Base-by-base conservation (phyloP, 2,113 vertebrate genomes). In the Archocentrus centrarchus region DNA sequence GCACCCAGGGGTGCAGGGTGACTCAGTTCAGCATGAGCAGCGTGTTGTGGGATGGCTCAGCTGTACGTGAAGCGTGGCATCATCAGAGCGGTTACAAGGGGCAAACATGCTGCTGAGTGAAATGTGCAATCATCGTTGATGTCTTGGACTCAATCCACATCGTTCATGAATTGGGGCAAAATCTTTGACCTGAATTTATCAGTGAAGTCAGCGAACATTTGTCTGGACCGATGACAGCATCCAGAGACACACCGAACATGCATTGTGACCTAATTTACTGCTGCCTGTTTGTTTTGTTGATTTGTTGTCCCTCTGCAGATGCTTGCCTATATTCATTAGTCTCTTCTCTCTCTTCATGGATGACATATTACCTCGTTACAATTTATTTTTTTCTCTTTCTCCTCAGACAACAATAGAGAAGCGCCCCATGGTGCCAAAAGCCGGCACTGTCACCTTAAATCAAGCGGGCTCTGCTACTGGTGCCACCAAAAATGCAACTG, bases 351-450 rank as follows among this genome's bases (percentile, higher is more conserved):
- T 55, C 35, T 47, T 59, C 60, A 50, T 50, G 53, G 17, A 41
- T 75, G 32, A 58, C n/a, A 1, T 22, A 1, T 20, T 6, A 32
- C 18, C 3, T 5, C 58, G 2, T 73, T 73, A 22, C 61, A 1
- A 0, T 64, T 11, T 4, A 1, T 58, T 1, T 50, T 50, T 50
- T 0, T 60, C 35, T 50, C n/a, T 8, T 7, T 80, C 53, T 47
- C 24, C 53, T 11, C 68, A 95, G 95, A 75, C 87, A 0, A 84
- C 84, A 39, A 77, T 86, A 76, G 95, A 94, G n/a, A 98, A 95
- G 94, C 88, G 93, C 70, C 41, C 95, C 0, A 95, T 95, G 5
- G 97, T 97, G 95, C 93, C 95, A 78, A 96, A 95, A 87, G 83
- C 82, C 55, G 87, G 79, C 70, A 50, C 89, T 41, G 75, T 88